Percentiles rank a stretch among this genome's conserved stretches.
Evolutionary conservation across 2,888 invertebrate genomes (phyloP).

Genomic region (Caenorhabditis sp.): DNA sequence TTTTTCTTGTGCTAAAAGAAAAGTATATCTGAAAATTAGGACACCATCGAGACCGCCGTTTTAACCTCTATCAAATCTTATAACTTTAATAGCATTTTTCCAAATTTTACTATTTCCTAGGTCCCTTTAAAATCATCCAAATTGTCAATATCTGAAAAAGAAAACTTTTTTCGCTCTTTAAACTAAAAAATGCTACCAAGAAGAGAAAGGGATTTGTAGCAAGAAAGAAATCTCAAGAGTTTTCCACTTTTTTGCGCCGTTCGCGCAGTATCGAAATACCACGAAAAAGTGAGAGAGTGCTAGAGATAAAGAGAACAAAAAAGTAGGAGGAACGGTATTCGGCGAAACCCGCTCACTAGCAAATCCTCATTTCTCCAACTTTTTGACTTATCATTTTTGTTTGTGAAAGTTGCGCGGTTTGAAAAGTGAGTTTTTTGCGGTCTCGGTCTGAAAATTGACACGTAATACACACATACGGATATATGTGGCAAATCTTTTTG

Average conservation of each 20-base stretch:
- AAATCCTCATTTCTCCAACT: background rate
- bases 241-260: background rate
- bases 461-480: background rate
- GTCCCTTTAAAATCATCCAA: too few relatives aligned
- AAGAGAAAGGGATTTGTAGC: background rate
- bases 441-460: background rate
- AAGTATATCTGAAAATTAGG: too few relatives aligned
- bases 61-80: too few relatives aligned
- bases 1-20: too few relatives aligned
- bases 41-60: too few relatives aligned
- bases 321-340: background rate
- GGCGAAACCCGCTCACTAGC: background rate
- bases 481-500: too few relatives aligned
- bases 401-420: background rate
- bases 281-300: background rate
- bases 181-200: constrained; percentile 3
- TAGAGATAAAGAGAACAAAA: background rate
- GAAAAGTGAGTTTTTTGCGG: background rate
- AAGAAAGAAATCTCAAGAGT: background rate
- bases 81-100: too few relatives aligned
- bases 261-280: background rate
- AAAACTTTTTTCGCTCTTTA: background rate
- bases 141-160: too few relatives aligned
- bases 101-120: background rate
- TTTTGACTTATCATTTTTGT: background rate